Percentiles rank a stretch among this genome's conserved stretches.
Evolutionary conservation across 2,888 invertebrate species (phyloP).

Genomic region (Phymatocera aterrima): DNA sequence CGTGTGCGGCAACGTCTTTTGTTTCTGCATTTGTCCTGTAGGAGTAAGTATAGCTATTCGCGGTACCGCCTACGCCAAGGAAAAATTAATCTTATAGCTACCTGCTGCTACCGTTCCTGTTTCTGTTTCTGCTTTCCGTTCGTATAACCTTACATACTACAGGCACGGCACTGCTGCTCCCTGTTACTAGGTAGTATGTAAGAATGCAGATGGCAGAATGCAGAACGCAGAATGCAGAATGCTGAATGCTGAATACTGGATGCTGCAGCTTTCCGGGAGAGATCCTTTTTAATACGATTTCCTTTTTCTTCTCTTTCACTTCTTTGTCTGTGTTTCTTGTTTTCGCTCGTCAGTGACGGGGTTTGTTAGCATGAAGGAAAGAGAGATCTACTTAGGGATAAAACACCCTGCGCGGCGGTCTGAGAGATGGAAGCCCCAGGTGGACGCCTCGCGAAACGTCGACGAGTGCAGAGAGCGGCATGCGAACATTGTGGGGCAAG

Average conservation of each 20-base stretch:
- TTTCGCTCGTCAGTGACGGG: not conserved
- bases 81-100: conserved; percentile 36
- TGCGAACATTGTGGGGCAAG: not conserved
- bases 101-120: not conserved
- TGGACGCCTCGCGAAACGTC: conserved; percentile 62
- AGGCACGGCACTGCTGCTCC: not conserved
- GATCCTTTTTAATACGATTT: not conserved
- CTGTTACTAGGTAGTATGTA: not conserved
- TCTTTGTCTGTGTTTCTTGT: too few species aligned
- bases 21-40: conserved; percentile 51
- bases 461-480: not conserved
- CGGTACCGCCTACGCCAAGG: conserved; percentile 45
- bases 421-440: conserved; percentile 53
- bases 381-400: conserved; percentile 55
- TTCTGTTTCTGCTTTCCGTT: not conserved
- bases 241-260: not conserved
- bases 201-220: conserved; percentile 12
- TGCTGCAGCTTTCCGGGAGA: not conserved
- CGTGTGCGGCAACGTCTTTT: conserved; percentile 59
- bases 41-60: conserved; percentile 14
- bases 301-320: too few species aligned
- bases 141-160: not conserved
- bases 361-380: not conserved
- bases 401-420: conserved; percentile 55
- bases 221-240: conserved; percentile 13